phyloP scores from a whole-genome alignment of 2,888 invertebrate species.

The Stegophylla sp. region DNA sequence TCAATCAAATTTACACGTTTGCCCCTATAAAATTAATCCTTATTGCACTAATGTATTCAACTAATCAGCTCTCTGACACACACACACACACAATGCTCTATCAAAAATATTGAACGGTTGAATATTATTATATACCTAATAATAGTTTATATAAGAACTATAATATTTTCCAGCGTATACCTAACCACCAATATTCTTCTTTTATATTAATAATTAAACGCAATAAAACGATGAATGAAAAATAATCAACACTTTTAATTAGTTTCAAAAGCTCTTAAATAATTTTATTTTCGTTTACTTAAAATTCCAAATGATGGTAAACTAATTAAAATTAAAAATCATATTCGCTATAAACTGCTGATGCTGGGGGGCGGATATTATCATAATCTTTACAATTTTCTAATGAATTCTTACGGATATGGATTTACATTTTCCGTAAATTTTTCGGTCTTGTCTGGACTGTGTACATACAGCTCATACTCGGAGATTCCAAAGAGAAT shows the following conservation, averaged over 20 bases:
- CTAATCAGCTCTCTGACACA: no score
- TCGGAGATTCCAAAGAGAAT: no score
- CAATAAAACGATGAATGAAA: slow-evolving; percentile 1
- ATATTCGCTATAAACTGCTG: background rate
- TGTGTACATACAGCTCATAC: no score
- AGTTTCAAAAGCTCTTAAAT: slow-evolving; percentile 16
- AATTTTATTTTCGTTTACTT: background rate
- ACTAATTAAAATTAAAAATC: slow-evolving; percentile 5
- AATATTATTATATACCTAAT: background rate
- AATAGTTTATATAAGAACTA: background rate
- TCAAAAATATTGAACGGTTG: slow-evolving; percentile 20
- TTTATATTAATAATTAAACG: slow-evolving; percentile 5
- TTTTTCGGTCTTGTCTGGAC: no score
- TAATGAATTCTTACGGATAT: no score
- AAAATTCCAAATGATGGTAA: background rate
- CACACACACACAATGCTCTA: background rate
- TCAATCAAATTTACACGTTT: no score
- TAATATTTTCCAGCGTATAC: background rate
- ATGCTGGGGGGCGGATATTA: no score
- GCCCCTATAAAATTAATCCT: no score
- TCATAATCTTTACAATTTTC: no score
- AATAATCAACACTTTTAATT: slow-evolving; percentile 37
- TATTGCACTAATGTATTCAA: no score
- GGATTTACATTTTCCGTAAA: no score
- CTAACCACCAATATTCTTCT: no score